Conservation (phyloP, 1,140 invertebrate genomes). For the Zaprionus vittiger region DNA sequence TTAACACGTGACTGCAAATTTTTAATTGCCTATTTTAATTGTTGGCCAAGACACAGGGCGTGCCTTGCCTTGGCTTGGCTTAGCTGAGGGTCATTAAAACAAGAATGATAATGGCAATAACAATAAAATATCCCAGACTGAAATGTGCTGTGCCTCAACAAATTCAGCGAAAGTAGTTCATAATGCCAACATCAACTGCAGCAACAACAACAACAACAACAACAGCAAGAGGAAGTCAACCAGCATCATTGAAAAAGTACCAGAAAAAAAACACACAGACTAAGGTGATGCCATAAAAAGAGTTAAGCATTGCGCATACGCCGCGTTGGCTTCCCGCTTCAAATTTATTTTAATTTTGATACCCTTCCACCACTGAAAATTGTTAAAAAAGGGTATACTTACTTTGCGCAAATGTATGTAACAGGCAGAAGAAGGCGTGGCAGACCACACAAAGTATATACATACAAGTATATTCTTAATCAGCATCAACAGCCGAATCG, state of each 20-base stretch:
- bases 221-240: constrained; percentile 19
- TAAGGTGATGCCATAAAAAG: constrained; percentile 63
- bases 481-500: too few relatives aligned
- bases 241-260: constrained; percentile 18
- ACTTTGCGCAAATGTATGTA: too few relatives aligned
- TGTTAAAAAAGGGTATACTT: too few relatives aligned
- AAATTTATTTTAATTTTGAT: constrained; percentile 40
- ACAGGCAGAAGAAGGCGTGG: too few relatives aligned
- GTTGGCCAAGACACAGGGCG: constrained; percentile 14
- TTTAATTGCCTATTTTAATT: constrained; percentile 68
- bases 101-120: constrained; percentile 53
- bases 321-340: constrained; percentile 29
- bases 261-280: constrained; percentile 17
- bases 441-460: too few relatives aligned
- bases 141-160: constrained; percentile 9
- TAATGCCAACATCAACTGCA: not conserved
- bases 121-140: constrained; percentile 40
- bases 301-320: constrained; percentile 58
- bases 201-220: constrained; percentile 17
- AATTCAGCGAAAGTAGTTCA: constrained; percentile 37
- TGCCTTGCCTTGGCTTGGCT: constrained; percentile 20
- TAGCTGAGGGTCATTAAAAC: constrained; percentile 30
- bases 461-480: too few relatives aligned
- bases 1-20: constrained; percentile 70
- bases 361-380: not conserved